These are phyloP conservation scores for Oryzaephilus surinamensis DNA, from an alignment of 1,140 invertebrate species.

Conservation along the genomic window DNA sequence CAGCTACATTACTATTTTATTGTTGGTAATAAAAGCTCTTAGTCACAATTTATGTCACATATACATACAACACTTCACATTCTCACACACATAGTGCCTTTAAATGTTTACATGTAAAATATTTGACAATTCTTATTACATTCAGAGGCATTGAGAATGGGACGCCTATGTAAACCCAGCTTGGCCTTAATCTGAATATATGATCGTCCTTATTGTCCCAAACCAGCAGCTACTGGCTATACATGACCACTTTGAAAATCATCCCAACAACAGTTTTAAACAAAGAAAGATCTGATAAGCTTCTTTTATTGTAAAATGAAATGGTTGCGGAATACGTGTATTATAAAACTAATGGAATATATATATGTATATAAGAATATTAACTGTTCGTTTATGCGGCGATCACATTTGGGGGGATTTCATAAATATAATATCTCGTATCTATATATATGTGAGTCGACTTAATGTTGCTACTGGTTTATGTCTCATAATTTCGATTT, in stretches of 20 bases:
- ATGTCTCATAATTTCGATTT: slow-evolving; percentile 30
- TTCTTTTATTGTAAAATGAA: neutral
- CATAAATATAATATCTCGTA: slow-evolving; percentile 28
- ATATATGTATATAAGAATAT: slow-evolving; percentile 21
- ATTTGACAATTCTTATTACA: slow-evolving; percentile 34
- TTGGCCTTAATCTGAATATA: slow-evolving; percentile 33
- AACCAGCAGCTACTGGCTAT: slow-evolving; percentile 18
- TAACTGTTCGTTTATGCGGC: slow-evolving; percentile 30
- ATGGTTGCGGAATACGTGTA: neutral
- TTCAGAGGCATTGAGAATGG: slow-evolving; percentile 20
- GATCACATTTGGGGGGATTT: slow-evolving; percentile 30
- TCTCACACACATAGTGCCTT: slow-evolving; percentile 20
- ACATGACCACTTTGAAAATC: neutral
- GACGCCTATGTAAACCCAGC: slow-evolving; percentile 24
- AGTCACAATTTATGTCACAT: slow-evolving; percentile 28
- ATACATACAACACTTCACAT: slow-evolving; percentile 25
- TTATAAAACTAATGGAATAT: neutral
- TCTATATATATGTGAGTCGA: slow-evolving; percentile 23
- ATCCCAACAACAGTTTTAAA: neutral
- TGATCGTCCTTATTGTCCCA: slow-evolving; percentile 31
- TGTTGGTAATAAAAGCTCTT: slow-evolving; percentile 29
- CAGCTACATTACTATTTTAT: slow-evolving; percentile 26
- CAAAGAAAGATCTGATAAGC: neutral
- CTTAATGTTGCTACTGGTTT: slow-evolving; percentile 28
- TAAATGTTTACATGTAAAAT: slow-evolving; percentile 31